Conservation (phyloP, 2,797 vertebrate genomes). For the Catostomus latipinnis region DNA sequence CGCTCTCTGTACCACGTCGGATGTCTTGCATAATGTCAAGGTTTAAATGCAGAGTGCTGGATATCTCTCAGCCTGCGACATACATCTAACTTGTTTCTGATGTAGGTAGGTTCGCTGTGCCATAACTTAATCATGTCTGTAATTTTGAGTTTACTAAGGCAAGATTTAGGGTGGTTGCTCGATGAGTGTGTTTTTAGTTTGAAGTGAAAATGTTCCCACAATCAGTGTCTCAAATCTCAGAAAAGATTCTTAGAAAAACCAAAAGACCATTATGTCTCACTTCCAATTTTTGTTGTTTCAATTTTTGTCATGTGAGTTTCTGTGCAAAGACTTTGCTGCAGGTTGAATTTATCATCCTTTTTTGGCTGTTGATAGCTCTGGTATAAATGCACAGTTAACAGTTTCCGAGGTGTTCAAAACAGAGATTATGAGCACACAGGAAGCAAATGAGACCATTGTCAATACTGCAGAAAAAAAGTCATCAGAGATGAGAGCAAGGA, state of each 20-base stretch:
- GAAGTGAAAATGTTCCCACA: slow-evolving; percentile 17
- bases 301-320: not conserved
- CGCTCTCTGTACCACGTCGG: slow-evolving; percentile 37
- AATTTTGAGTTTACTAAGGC: not conserved
- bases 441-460: not conserved
- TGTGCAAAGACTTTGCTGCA: not conserved
- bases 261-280: not conserved
- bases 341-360: not conserved
- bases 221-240: slow-evolving; percentile 15
- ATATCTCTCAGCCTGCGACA: slow-evolving; percentile 61
- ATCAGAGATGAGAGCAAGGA: not conserved
- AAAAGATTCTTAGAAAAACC: slow-evolving; percentile 24
- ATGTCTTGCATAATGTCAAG: slow-evolving; percentile 53
- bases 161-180: too few relatives aligned
- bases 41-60: slow-evolving; percentile 46
- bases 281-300: slow-evolving; percentile 15
- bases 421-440: not conserved
- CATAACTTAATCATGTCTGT: not conserved
- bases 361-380: not conserved
- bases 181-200: not conserved
- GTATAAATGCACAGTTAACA: not conserved
- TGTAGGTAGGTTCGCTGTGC: slow-evolving; percentile 54
- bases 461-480: slow-evolving; percentile 5
- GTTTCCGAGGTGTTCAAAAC: not conserved
- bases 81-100: slow-evolving; percentile 70